Evolutionary conservation across 2,888 invertebrate genomes (phyloP).

Genomic region (Hemithea aestivaria): DNA sequence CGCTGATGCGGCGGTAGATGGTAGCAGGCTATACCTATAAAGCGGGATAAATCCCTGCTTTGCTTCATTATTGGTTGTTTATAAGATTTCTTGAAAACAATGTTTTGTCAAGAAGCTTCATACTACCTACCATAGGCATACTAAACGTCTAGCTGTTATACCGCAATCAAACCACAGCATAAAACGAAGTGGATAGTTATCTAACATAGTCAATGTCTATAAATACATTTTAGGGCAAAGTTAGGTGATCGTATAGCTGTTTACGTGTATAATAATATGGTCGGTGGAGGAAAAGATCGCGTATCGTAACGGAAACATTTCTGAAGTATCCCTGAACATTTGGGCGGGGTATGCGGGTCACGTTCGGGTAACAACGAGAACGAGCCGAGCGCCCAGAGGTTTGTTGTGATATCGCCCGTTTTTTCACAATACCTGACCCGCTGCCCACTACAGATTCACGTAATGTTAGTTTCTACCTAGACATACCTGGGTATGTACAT

Average conservation of each 20-base stretch:
- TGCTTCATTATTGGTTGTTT: too few species aligned
- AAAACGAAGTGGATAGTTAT: slow-evolving; percentile 33
- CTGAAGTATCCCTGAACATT: slow-evolving; percentile 65
- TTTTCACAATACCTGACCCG: slow-evolving; percentile 72
- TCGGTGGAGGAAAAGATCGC: slow-evolving; percentile 66
- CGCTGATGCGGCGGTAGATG: too few species aligned
- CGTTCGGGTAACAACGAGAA: slow-evolving; percentile 67
- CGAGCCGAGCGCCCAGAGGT: slow-evolving; percentile 67
- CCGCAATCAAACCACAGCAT: slow-evolving; percentile 21
- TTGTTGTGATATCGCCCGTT: slow-evolving; percentile 74
- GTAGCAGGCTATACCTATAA: too few species aligned
- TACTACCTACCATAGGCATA: too few species aligned
- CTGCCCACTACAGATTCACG: slow-evolving; percentile 55
- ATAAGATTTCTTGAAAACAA: too few species aligned
- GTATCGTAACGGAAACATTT: slow-evolving; percentile 72
- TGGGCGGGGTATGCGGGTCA: slow-evolving; percentile 64
- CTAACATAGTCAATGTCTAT: slow-evolving; percentile 31
- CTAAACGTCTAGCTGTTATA: slow-evolving; percentile 1
- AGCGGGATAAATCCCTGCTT: too few species aligned
- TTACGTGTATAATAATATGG: slow-evolving; percentile 66
- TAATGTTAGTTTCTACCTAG: slow-evolving; percentile 47
- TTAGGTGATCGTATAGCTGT: slow-evolving; percentile 62
- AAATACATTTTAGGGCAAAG: slow-evolving; percentile 50
- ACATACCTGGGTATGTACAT: slow-evolving; percentile 47
- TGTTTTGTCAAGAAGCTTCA: too few species aligned